Conservation (phyloP, 2,888 invertebrate species). For the Drosophila lutescens region DNA sequence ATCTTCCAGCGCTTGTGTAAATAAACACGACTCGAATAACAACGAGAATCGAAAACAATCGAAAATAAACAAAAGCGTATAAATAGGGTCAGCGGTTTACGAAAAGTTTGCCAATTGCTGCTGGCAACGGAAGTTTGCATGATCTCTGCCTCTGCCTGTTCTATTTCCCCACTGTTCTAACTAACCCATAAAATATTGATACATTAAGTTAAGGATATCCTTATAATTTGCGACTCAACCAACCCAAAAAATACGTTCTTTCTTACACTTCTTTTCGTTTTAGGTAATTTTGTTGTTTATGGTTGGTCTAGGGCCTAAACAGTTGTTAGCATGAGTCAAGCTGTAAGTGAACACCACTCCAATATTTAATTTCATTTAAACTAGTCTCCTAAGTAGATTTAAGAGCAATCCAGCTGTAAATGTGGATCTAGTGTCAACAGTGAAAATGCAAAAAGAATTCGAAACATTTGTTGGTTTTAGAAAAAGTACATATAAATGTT, state of each 20-base stretch:
- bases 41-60: constrained; percentile 24
- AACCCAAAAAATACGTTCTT: constrained; percentile 28
- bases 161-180: background rate
- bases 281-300: constrained; percentile 71
- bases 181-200: constrained; percentile 11
- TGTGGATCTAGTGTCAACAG: constrained; percentile 31
- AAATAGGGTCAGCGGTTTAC: constrained; percentile 22
- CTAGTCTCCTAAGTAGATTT: constrained; percentile 40
- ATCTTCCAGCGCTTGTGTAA: constrained; percentile 25
- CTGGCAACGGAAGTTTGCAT: constrained; percentile 43
- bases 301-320: constrained; percentile 55
- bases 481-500: constrained; percentile 36
- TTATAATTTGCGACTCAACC: constrained; percentile 9
- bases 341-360: constrained; percentile 61
- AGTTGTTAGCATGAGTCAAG: constrained; percentile 66
- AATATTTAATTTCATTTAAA: constrained; percentile 14
- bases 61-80: constrained; percentile 39
- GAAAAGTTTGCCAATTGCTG: constrained; percentile 27
- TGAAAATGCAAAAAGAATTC: constrained; percentile 31
- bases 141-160: background rate
- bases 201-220: constrained; percentile 46
- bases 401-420: constrained; percentile 26
- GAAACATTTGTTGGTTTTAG: constrained; percentile 29
- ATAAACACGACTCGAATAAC: constrained; percentile 33
- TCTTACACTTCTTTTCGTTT: constrained; percentile 61